Base-by-base conservation (phyloP, 1,140 invertebrate genomes). In the Thaumatotibia leucotreta region DNA sequence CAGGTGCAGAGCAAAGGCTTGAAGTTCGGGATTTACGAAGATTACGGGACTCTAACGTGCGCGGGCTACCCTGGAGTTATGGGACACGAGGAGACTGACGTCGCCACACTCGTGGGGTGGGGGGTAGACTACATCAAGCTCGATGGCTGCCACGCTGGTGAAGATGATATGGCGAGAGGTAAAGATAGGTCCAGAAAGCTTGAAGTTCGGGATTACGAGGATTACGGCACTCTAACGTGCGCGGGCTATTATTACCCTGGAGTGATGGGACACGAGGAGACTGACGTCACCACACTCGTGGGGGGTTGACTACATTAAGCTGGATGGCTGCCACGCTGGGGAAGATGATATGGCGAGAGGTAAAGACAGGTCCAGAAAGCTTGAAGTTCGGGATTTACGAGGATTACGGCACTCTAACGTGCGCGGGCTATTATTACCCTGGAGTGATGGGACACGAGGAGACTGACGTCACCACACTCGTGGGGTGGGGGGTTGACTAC, bases 41-140 rank as follows among this genome's bases (percentile, higher is more conserved):
- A 98, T 82, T 97, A 95, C 91, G 97, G 97, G 1, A 96, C 92
- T 5, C 83, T 93, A 45, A 98, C 97, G 0, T 98, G 97, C 73
- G 94, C 92, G 0, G 96, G 96, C 0, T 98, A 97, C 90, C 97
- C 97, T 0, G 97, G 97, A 9, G 95, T 95, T 69, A 86, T 96
- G 8, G 93, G 94, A 23, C 92, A 96, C 75, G 92, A 97, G 84
- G 91, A 95, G 73, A 75, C 92, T n/a, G 97, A 98, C 90, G 96
- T 96, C 0, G 78, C 95, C 58, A 96, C 96, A 2, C 98, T 98
- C 89, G 96, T 95, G 17, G 93, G 95, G 23, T 98, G 97, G 97
- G 95, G 94, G 22, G 95, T 97, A 0, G 97, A 98, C 87, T 97
- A 97, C 82, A 93, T 98, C 0, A 98, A 98, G 91, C 80, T 98